A percentile compares a stretch with the other conserved stretches of the same genome.
These are phyloP conservation scores for Cantharis flavilabris DNA, from an alignment of 2,888 invertebrate species.

Conservation along the genomic window DNA sequence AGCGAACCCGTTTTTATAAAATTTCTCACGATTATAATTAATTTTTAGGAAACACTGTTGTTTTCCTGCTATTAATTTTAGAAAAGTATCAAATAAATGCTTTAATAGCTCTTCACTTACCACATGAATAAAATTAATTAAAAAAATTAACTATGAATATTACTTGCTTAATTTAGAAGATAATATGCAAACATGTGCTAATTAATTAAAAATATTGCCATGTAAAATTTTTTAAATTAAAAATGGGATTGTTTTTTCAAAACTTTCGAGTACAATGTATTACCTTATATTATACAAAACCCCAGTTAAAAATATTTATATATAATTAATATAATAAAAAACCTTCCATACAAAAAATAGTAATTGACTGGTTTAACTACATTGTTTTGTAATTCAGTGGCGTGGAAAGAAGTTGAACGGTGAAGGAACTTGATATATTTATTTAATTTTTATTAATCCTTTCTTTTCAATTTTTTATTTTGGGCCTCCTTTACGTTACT, in stretches of 20 bases:
- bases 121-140: not conserved
- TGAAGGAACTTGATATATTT: not conserved
- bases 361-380: not conserved
- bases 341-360: not conserved
- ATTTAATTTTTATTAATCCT: not conserved
- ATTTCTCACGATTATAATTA: conserved; percentile 5
- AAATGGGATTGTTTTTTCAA: not conserved
- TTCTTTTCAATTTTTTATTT: no score
- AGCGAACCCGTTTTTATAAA: not conserved
- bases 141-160: not conserved
- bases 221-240: not conserved
- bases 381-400: not conserved
- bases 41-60: conserved; percentile 1
- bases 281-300: not conserved
- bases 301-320: not conserved
- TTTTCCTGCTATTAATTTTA: not conserved
- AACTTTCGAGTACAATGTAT: not conserved
- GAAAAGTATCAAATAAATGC: not conserved
- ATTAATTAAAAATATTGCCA: not conserved
- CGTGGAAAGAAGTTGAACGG: not conserved
- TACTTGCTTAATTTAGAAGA: not conserved
- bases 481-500: no score
- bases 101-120: not conserved
- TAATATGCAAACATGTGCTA: not conserved
- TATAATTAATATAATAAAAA: not conserved